Percentiles rank a stretch among this genome's conserved stretches.
Evolutionary conservation across 1,140 invertebrate species (phyloP).

Genomic region (Scaptomyza hsui): DNA sequence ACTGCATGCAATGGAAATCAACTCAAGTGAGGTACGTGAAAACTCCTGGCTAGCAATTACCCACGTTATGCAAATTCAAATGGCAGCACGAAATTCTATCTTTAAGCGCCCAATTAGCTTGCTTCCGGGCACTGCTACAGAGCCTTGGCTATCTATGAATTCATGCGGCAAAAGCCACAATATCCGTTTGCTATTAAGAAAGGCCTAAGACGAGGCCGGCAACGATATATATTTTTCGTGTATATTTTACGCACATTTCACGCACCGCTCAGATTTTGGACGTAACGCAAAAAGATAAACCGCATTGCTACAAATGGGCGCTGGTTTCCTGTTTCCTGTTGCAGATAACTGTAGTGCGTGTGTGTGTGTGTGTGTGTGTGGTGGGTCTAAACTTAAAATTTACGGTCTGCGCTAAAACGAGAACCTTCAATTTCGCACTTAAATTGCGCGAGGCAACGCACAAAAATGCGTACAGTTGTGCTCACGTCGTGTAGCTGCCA

Average conservation of each 20-base stretch:
- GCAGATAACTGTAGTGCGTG: slow-evolving; percentile 41
- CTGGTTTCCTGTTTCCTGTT: slow-evolving; percentile 74
- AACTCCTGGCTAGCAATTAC: slow-evolving; percentile 46
- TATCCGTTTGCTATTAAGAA: slow-evolving; percentile 76
- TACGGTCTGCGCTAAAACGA: slow-evolving; percentile 43
- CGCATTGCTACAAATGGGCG: slow-evolving; percentile 68
- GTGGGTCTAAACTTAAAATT: slow-evolving; percentile 70
- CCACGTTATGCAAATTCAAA: slow-evolving; percentile 66
- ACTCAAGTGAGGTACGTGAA: slow-evolving; percentile 49
- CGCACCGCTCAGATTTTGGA: slow-evolving; percentile 51
- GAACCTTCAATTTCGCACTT: slow-evolving; percentile 57
- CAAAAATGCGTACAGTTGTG: slow-evolving; percentile 75
- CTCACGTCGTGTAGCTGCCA: slow-evolving; percentile 23
- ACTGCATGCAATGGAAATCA: slow-evolving; percentile 56
- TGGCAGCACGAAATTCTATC: slow-evolving; percentile 26
- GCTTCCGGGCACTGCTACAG: slow-evolving; percentile 42
- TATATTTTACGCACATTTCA: slow-evolving; percentile 64
- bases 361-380: background rate
- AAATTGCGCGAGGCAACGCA: slow-evolving; percentile 53
- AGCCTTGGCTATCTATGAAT: slow-evolving; percentile 40
- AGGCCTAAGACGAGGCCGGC: slow-evolving; percentile 16
- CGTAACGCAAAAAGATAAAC: slow-evolving; percentile 48
- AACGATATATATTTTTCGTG: slow-evolving; percentile 44
- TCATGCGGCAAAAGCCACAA: slow-evolving; percentile 69
- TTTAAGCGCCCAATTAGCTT: slow-evolving; percentile 59